Evolutionary conservation across 1,140 invertebrate species (phyloP).

Genomic region (Drosophila kepulauana): DNA sequence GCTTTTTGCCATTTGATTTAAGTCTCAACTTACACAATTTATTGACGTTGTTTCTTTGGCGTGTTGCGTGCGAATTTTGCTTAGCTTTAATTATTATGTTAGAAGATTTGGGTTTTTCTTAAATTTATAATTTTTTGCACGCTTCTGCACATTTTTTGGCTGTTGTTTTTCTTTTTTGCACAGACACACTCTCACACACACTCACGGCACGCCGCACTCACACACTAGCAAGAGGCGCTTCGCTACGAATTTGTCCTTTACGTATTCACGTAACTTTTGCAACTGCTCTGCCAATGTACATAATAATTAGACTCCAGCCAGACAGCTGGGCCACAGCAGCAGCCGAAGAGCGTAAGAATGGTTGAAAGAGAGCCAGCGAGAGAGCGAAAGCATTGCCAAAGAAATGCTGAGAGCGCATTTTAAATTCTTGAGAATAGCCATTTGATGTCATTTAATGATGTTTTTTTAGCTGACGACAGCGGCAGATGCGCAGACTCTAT

Average conservation of each 20-base stretch:
- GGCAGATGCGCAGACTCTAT: neutral
- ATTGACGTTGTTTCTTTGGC: constrained; percentile 17
- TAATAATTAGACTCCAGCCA: constrained; percentile 55
- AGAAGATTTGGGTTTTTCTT: constrained; percentile 2
- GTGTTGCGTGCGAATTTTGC: neutral
- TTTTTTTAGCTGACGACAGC: neutral
- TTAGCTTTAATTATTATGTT: constrained; percentile 12
- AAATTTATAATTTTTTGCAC: constrained; percentile 29
- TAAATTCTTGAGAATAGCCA: neutral
- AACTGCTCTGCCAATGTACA: constrained; percentile 73
- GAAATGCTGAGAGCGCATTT: constrained; percentile 11
- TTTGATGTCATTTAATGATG: neutral
- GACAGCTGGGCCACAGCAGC: constrained; percentile 72
- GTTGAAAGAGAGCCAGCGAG: constrained; percentile 16
- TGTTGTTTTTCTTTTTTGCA: constrained; percentile 41
- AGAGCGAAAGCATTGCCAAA: neutral
- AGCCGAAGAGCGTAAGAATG: constrained; percentile 17
- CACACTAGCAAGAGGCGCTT: constrained; percentile 20
- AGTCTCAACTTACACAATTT: constrained; percentile 43
- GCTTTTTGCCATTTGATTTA: constrained; percentile 13
- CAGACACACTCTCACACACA: constrained; percentile 30
- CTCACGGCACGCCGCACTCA: constrained; percentile 27
- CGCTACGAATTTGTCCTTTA: constrained; percentile 56
- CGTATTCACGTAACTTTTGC: constrained; percentile 81
- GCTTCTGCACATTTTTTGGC: constrained; percentile 45